These are phyloP conservation scores for Crocidura indochinensis DNA, from an alignment of 2,797 vertebrate species.

Conservation along the genomic window DNA sequence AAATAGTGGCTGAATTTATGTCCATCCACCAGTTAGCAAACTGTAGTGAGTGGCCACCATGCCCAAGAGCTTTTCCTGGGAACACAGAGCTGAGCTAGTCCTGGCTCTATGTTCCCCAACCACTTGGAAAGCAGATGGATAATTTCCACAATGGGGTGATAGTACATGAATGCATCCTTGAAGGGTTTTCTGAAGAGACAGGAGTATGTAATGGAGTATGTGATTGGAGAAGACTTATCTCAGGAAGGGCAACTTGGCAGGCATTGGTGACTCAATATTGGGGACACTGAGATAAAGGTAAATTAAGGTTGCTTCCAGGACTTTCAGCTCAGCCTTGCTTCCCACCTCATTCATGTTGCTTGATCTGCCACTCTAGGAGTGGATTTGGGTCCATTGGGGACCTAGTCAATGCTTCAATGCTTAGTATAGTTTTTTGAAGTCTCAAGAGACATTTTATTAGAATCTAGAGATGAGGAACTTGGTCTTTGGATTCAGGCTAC, in stretches of 20 bases:
- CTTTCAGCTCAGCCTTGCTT: not conserved
- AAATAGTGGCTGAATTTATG: not conserved
- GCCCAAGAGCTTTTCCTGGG: not conserved
- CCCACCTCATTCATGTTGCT: not conserved
- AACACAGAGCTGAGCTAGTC: slow-evolving; percentile 9
- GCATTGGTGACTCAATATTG: not conserved
- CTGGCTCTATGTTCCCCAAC: not conserved
- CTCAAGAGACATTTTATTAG: not conserved
- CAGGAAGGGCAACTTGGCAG: not conserved
- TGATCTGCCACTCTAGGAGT: not conserved
- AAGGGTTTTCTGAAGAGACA: not conserved
- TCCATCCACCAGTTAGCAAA: not conserved
- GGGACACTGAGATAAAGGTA: not conserved
- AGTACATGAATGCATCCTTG: not conserved
- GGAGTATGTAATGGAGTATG: not conserved
- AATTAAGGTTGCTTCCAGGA: not conserved
- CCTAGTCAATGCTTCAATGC: not conserved
- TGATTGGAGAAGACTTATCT: not conserved
- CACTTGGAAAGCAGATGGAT: not conserved
- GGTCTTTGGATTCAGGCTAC: not conserved
- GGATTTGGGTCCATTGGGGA: not conserved
- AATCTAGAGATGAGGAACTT: slow-evolving; percentile 1
- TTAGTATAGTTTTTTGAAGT: not conserved
- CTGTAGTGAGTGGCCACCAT: not conserved
- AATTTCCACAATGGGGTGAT: not conserved